phyloP scores from a whole-genome alignment of 2,113 vertebrate species.

The Cynocephalus volans region DNA sequence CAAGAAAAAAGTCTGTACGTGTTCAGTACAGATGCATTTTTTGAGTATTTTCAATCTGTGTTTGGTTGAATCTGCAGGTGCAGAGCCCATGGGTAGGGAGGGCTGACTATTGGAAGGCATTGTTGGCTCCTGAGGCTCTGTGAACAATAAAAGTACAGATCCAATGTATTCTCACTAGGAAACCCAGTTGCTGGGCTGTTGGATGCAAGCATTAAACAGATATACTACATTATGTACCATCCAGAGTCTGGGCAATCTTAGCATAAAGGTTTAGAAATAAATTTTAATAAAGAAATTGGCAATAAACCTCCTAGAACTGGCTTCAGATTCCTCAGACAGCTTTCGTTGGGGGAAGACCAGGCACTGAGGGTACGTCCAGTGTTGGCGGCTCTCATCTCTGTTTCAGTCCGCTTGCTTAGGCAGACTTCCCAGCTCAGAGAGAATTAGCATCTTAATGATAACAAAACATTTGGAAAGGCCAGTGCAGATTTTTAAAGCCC shows the following conservation, averaged over 20 bases:
- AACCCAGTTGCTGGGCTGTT: not conserved
- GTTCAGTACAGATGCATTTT: too few relatives aligned
- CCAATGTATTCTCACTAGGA: not conserved
- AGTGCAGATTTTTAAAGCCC: constrained; percentile 3
- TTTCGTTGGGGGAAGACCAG: not conserved
- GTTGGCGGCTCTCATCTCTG: not conserved
- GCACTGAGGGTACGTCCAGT: not conserved
- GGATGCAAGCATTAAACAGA: not conserved
- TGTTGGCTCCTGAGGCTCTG: not conserved
- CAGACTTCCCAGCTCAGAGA: not conserved
- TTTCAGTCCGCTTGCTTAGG: not conserved
- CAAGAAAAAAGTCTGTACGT: too few relatives aligned
- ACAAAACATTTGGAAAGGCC: constrained; percentile 15
- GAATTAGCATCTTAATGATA: constrained; percentile 68
- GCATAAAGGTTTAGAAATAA: not conserved
- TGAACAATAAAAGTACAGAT: not conserved
- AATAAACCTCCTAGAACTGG: not conserved
- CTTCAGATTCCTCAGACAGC: not conserved
- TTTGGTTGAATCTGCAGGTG: too few relatives aligned
- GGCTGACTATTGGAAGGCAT: not conserved
- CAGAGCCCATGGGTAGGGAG: too few relatives aligned
- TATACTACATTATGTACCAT: too few relatives aligned
- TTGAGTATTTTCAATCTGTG: too few relatives aligned
- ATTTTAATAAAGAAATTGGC: not conserved
- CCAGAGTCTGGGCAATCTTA: not conserved